These are phyloP conservation scores for Sicus ferrugineus DNA, from an alignment of 2,888 invertebrate species.

Conservation along the genomic window DNA sequence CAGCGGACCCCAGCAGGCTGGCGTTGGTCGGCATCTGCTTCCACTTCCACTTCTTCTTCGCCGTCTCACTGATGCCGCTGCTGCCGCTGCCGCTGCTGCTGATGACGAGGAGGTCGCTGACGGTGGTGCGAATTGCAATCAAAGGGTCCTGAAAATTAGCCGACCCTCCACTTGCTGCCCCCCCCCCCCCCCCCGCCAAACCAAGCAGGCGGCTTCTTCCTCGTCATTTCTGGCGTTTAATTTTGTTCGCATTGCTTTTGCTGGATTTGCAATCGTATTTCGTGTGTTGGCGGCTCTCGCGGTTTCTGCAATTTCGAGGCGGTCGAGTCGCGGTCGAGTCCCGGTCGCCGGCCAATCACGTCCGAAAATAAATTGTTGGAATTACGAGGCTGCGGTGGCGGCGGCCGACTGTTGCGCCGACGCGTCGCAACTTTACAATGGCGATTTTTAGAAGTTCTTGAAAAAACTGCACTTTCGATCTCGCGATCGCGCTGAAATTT, in stretches of 20 bases:
- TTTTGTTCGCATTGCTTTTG: constrained; percentile 52
- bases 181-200: not conserved
- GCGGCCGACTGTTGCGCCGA: constrained; percentile 7
- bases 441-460: constrained; percentile 15
- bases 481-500: too few relatives aligned
- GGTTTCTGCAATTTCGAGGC: constrained; percentile 37
- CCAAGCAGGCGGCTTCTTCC: constrained; percentile 46
- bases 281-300: constrained; percentile 31
- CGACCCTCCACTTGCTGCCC: constrained; percentile 18
- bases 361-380: constrained; percentile 46
- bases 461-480: constrained; percentile 24
- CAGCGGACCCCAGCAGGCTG: too few relatives aligned
- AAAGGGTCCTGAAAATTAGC: constrained; percentile 33
- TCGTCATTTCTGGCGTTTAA: constrained; percentile 61
- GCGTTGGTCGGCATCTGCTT: constrained; percentile 2
- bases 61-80: too few relatives aligned
- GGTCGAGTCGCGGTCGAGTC: constrained; percentile 27
- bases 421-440: too few relatives aligned
- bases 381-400: constrained; percentile 37
- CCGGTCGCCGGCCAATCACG: constrained; percentile 38
- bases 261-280: not conserved
- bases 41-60: too few relatives aligned
- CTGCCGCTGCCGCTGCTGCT: constrained; percentile 34
- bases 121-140: constrained; percentile 32
- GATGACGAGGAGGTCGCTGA: constrained; percentile 24